Evolutionary conservation across 2,888 invertebrate genomes (phyloP), one percentile per base, ranked within the genome.

Genomic region (Caenorhabditis imperialis): DNA sequence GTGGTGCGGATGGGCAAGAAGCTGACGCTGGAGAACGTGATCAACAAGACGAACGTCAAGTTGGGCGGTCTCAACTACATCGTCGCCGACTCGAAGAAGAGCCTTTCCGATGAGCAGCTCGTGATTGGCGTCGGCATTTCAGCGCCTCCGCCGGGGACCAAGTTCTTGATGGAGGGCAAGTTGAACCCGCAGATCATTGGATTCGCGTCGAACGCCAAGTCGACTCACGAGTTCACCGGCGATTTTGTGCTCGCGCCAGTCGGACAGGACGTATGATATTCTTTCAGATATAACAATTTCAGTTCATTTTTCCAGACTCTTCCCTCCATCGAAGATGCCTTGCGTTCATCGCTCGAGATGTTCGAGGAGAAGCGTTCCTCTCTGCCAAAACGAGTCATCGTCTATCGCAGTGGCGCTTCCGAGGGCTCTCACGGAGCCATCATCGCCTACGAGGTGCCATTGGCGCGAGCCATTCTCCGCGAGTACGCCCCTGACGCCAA

Each of bases 21-120:
- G 10, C 58, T 73, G 35, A 82, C 84, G 0, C 18, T 86, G 48
- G 81, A 84, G 33, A 85, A 85, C 62, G 71, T 85, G 37, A 60
- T 86, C 30, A 47, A 60, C 58, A 85, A 83, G 58, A 81, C 77
- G 7, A 85, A 79, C 57, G 44, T 77, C 10, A 83, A 84, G 58
- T 50, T 82, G n/a, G 84, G 84, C n/a, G 84, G 84, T n/a, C 44
- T 81, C 10, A 84, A 84, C 61, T 83, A 82, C 53, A 44, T 44
- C 2, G 60, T 84, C 3, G 23, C 40, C 1, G 54, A 65, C 18
- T 10, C 33, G 1, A 65, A 50, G 18, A 65, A 50, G 12, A 61
- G 50, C 25, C 12, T 67, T 18, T 55, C 60, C 16, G 67, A 73
- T 20, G 73, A 73, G 30, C 73, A 73, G 30, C 55, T 73, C 3